phyloP scores from a whole-genome alignment of 2,888 invertebrate genomes.

The Schizotus pectinicornis region DNA sequence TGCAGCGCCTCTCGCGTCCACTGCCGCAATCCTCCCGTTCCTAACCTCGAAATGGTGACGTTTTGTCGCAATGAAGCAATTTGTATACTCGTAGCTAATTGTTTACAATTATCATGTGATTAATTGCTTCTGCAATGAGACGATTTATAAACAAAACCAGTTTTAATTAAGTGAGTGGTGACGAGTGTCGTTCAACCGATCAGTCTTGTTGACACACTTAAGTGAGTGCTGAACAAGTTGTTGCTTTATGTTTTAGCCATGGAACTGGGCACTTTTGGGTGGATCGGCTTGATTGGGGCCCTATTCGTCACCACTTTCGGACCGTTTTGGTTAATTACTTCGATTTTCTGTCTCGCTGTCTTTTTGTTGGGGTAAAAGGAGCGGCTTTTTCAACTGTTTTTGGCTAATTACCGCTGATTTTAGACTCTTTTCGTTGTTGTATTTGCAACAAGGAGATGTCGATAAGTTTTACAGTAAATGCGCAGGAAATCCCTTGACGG shows the following conservation, averaged over 20 bases:
- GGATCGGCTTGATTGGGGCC: slow-evolving; percentile 55
- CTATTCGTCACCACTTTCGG: slow-evolving; percentile 58
- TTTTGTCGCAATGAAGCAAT: slow-evolving; percentile 16
- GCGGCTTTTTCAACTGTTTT: background rate
- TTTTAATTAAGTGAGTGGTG: background rate
- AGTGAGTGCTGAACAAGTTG: background rate
- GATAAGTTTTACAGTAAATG: slow-evolving; percentile 54
- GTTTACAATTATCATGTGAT: slow-evolving; percentile 26
- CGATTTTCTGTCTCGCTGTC: slow-evolving; percentile 47
- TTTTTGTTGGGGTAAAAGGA: slow-evolving; percentile 54
- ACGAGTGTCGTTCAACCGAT: background rate
- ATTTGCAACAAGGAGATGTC: slow-evolving; percentile 55
- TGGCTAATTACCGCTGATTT: slow-evolving; percentile 22
- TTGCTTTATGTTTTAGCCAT: slow-evolving; percentile 28
- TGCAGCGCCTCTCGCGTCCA: slow-evolving; percentile 7
- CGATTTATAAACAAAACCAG: background rate
- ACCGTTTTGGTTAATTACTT: slow-evolving; percentile 53
- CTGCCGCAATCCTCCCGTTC: background rate
- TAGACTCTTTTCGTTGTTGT: slow-evolving; percentile 54
- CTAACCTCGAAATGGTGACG: slow-evolving; percentile 27
- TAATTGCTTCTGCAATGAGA: slow-evolving; percentile 8
- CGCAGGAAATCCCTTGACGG: slow-evolving; percentile 53
- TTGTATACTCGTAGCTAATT: slow-evolving; percentile 9
- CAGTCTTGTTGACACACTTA: background rate
- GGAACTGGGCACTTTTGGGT: slow-evolving; percentile 49